Evolutionary conservation across 2,888 invertebrate genomes (phyloP).

Genomic region (Erannis defoliaria): DNA sequence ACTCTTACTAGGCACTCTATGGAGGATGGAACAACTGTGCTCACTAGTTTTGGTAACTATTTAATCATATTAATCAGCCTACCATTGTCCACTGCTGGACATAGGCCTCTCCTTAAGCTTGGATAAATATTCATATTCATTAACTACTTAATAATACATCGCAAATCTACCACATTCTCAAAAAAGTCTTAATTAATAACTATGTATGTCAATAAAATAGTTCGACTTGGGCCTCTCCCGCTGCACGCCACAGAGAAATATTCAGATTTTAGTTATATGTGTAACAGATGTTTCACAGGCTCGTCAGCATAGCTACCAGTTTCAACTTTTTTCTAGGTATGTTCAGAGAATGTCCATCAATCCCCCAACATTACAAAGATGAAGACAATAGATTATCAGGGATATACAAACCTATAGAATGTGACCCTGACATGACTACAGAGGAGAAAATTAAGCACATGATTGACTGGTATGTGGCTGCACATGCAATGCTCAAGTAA

Average conservation of each 20-base stretch:
- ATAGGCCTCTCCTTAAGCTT: no score
- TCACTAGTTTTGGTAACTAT: conserved; percentile 92
- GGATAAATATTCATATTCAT: no score
- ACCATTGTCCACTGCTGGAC: no score
- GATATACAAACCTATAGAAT: conserved; percentile 94
- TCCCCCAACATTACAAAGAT: conserved; percentile 88
- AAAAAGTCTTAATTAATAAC: no score
- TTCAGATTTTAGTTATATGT: no score
- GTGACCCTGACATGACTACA: conserved; percentile 90
- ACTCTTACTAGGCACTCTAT: conserved; percentile 94
- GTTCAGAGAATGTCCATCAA: conserved; percentile 90
- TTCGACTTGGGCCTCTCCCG: no score
- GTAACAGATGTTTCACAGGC: neutral
- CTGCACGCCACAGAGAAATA: no score
- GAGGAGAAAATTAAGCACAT: conserved; percentile 92
- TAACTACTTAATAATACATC: neutral
- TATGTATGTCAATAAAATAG: no score
- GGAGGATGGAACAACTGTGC: conserved; percentile 89
- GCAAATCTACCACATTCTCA: no score
- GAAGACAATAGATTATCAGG: conserved; percentile 87
- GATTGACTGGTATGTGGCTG: conserved; percentile 93
- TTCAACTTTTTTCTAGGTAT: conserved; percentile 85
- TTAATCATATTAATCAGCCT: no score
- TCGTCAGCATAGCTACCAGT: neutral
- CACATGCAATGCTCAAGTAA: conserved; percentile 88